Conservation (phyloP, 1,140 invertebrate genomes). For the Papilio glaucus region DNA sequence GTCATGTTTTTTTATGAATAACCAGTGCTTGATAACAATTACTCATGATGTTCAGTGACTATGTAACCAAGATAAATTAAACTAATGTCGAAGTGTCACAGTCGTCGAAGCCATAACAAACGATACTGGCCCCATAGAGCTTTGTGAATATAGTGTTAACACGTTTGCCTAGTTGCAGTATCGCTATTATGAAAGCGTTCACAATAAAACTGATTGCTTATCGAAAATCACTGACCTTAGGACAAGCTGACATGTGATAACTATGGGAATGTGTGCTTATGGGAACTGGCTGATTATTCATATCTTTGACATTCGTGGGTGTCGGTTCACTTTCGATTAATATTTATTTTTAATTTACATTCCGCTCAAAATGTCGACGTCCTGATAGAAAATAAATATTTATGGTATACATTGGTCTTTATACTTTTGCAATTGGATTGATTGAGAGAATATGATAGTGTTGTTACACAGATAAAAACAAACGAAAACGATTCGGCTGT, state of each 20-base stretch:
- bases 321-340: constrained; percentile 29
- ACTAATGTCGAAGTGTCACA: not conserved
- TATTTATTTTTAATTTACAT: constrained; percentile 35
- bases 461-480: constrained; percentile 17
- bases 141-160: constrained; percentile 37
- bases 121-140: not conserved
- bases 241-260: constrained; percentile 57
- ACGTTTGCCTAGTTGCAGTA: constrained; percentile 33
- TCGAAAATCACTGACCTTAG: constrained; percentile 61
- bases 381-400: not conserved
- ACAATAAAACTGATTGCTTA: constrained; percentile 58
- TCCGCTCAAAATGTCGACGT: not conserved
- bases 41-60: too few species aligned
- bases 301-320: constrained; percentile 36
- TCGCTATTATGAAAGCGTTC: constrained; percentile 40
- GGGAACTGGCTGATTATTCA: constrained; percentile 58
- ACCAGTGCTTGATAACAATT: too few species aligned
- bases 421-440: constrained; percentile 21
- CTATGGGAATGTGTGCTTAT: constrained; percentile 66
- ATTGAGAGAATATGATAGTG: constrained; percentile 11
- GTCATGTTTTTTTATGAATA: too few species aligned
- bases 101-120: not conserved
- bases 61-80: not conserved
- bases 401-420: constrained; percentile 1
- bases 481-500: not conserved